Evolutionary conservation across 92 coral and sea anemone species (phyloP).

Genomic region (Paramuricea clavata): DNA sequence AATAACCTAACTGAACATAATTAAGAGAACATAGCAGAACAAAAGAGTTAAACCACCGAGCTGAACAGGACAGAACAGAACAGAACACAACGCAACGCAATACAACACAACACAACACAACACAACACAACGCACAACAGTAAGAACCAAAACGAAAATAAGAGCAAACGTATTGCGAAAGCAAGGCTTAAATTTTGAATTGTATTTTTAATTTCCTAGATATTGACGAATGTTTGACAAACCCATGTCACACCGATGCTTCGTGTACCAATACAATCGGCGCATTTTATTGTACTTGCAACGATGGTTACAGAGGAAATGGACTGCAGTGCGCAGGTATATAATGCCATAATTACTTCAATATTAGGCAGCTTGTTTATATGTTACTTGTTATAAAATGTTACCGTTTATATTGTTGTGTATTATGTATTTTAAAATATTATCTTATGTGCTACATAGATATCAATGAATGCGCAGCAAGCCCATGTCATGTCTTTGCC

Average conservation of each 20-base stretch:
- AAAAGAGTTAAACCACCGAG: not conserved
- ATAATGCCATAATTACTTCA: not conserved
- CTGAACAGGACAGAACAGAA: not conserved
- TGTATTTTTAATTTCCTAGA: slow-evolving; percentile 27
- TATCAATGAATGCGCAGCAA: slow-evolving; percentile 49
- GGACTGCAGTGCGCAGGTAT: slow-evolving; percentile 67
- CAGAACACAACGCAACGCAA: too few species aligned
- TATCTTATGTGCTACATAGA: slow-evolving; percentile 2
- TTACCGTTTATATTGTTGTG: not conserved
- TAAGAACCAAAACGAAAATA: too few species aligned
- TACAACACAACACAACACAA: too few species aligned
- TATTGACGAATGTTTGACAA: slow-evolving; percentile 52
- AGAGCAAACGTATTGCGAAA: too few species aligned
- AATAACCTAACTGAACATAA: not conserved
- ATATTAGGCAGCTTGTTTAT: slow-evolving; percentile 16
- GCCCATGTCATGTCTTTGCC: slow-evolving; percentile 45
- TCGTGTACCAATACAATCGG: slow-evolving; percentile 62
- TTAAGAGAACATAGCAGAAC: not conserved
- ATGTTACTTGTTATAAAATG: not conserved
- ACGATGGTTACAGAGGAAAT: slow-evolving; percentile 61
- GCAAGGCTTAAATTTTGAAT: too few species aligned
- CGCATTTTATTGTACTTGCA: slow-evolving; percentile 63
- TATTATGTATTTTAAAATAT: not conserved
- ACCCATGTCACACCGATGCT: slow-evolving; percentile 57
- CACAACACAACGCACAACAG: too few species aligned